These are phyloP conservation scores for Oriolus oriolus DNA, from an alignment of 2,113 vertebrate species.

Conservation along the genomic window DNA sequence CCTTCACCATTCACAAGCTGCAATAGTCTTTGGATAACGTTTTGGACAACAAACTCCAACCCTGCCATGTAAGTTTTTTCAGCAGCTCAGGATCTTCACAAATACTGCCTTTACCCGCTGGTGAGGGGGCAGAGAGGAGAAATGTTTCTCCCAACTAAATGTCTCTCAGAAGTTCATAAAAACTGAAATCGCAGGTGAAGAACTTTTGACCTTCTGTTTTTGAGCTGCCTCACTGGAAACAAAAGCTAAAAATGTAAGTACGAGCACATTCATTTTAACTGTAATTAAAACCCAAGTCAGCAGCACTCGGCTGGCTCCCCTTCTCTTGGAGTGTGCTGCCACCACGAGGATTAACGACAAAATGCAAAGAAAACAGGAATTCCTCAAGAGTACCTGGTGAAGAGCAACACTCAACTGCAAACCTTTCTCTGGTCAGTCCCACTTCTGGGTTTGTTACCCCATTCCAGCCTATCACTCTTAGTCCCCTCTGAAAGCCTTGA, in stretches of 20 bases:
- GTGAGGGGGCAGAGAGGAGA: not conserved
- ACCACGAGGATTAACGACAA: constrained; percentile 28
- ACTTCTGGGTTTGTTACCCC: not conserved
- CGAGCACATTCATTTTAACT: not conserved
- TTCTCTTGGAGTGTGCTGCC: constrained; percentile 50
- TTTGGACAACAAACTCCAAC: not conserved
- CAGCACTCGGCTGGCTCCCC: not conserved
- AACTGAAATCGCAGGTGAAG: not conserved
- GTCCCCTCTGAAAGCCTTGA: not conserved
- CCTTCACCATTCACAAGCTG: not conserved
- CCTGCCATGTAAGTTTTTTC: not conserved
- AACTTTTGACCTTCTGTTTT: not conserved
- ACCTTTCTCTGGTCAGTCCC: not conserved
- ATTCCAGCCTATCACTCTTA: not conserved
- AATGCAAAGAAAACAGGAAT: not conserved
- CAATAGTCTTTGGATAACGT: not conserved
- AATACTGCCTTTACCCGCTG: not conserved
- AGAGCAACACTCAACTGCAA: not conserved
- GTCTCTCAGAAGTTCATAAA: not conserved
- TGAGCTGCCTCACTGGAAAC: not conserved
- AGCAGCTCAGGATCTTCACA: not conserved
- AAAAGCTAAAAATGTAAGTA: not conserved
- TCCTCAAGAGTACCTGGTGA: not conserved
- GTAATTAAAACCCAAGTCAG: not conserved
- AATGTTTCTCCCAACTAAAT: not conserved